A percentile compares a stretch with the other conserved stretches of the same genome.
phyloP scores from a whole-genome alignment of 1,140 invertebrate genomes.

The Maconellicoccus hirsutus region DNA sequence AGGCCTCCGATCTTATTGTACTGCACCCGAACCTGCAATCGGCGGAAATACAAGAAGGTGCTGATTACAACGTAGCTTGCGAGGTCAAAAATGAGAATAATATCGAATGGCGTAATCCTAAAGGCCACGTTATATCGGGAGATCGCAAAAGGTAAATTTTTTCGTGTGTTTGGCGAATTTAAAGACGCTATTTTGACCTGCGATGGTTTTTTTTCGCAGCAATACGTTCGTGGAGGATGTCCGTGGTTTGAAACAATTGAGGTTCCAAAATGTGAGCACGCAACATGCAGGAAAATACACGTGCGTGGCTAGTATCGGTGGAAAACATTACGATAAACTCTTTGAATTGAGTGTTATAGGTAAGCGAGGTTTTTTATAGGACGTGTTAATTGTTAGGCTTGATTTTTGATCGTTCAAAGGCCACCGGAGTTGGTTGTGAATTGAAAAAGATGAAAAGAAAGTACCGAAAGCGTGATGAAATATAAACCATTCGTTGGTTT shows the following conservation, averaged over 20 bases:
- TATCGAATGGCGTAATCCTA: not conserved
- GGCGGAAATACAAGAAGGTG: not conserved
- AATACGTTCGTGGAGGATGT: not conserved
- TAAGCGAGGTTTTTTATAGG: not conserved
- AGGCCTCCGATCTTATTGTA: not conserved
- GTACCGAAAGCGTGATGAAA: too few relatives aligned
- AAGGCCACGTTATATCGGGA: not conserved
- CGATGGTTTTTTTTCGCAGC: too few relatives aligned
- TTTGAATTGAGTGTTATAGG: not conserved
- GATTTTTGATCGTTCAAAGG: too few relatives aligned
- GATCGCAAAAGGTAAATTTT: not conserved
- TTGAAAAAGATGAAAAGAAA: too few relatives aligned
- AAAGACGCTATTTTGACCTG: too few relatives aligned
- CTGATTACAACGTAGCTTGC: not conserved
- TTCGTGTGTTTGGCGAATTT: not conserved
- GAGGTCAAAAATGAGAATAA: not conserved
- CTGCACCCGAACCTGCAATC: not conserved
- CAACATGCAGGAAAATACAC: not conserved
- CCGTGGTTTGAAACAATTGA: not conserved
- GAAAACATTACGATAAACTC: not conserved
- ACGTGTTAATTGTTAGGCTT: too few relatives aligned
- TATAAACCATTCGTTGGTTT: too few relatives aligned
- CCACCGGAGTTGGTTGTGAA: too few relatives aligned
- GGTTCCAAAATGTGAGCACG: not conserved
- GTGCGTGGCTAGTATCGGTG: not conserved